Conservation (phyloP, 53 echinoderm and acorn worm species). For the Temnopleurus reevesii region DNA sequence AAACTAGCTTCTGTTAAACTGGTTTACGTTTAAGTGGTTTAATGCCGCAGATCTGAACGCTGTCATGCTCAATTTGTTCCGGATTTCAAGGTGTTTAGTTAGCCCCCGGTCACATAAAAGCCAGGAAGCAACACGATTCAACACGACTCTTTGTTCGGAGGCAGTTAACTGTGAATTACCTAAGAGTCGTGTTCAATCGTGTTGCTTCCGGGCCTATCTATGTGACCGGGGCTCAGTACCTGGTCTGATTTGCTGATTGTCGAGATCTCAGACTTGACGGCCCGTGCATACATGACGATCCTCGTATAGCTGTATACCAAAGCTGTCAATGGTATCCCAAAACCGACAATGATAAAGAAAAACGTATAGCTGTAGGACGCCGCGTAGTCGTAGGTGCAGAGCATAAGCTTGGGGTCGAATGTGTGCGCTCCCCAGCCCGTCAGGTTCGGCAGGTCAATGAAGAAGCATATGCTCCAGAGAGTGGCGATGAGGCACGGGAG, state of each 20-base stretch:
- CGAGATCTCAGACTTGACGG: conserved; percentile 16
- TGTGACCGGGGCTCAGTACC: background rate
- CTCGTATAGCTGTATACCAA: conserved; percentile 70
- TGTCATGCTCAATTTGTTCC: no score
- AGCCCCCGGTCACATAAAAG: no score
- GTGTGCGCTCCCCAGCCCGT: conserved; percentile 84
- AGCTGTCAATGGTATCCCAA: conserved; percentile 67
- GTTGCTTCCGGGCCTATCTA: background rate
- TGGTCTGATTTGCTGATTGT: conserved; percentile 8
- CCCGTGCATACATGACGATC: conserved; percentile 64
- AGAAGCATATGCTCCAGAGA: conserved; percentile 78
- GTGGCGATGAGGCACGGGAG: conserved; percentile 61
- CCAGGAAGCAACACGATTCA: no score
- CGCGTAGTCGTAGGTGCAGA: conserved; percentile 86
- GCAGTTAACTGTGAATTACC: no score
- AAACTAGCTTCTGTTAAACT: no score
- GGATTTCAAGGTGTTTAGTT: no score
- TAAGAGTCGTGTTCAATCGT: no score
- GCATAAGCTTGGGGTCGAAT: conserved; percentile 74
- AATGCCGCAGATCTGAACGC: no score
- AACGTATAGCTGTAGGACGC: conserved; percentile 73
- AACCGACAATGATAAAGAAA: conserved; percentile 72
- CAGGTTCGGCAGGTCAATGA: conserved; percentile 84
- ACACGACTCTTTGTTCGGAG: no score
- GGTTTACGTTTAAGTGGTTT: no score